These are phyloP conservation scores for Agrilus planipennis DNA, from an alignment of 1,140 invertebrate genomes.

Conservation along the genomic window DNA sequence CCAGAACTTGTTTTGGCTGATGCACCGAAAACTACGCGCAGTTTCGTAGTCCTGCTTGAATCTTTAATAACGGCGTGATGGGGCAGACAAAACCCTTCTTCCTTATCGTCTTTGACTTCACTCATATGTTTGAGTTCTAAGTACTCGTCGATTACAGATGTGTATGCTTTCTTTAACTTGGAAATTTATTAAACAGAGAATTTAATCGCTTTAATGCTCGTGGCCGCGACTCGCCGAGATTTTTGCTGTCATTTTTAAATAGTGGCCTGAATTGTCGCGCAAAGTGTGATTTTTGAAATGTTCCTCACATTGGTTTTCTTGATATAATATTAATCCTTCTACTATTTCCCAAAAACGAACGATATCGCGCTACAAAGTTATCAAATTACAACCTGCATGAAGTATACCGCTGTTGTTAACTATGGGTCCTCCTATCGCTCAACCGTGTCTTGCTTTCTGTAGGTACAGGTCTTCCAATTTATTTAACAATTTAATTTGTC, in stretches of 20 bases:
- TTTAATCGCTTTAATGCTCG: not conserved
- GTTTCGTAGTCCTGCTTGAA: constrained; percentile 18
- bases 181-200: not conserved
- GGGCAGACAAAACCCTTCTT: constrained; percentile 14
- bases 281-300: too few species aligned
- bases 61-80: constrained; percentile 25
- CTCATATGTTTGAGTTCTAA: not conserved
- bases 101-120: not conserved
- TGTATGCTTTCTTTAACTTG: not conserved
- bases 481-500: too few species aligned
- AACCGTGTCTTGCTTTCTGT: too few species aligned
- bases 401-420: too few species aligned
- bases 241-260: not conserved
- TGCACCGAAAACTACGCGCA: constrained; percentile 24
- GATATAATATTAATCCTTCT: too few species aligned
- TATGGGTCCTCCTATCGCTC: too few species aligned
- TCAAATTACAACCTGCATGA: too few species aligned
- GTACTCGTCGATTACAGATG: not conserved
- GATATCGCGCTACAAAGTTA: too few species aligned
- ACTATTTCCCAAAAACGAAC: too few species aligned
- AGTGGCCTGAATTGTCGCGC: not conserved
- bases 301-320: too few species aligned
- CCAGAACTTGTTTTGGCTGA: constrained; percentile 1
- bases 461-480: too few species aligned
- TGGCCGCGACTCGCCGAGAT: not conserved